Conservation (phyloP, 2,888 invertebrate species). For the Tachystola acroxantha region DNA sequence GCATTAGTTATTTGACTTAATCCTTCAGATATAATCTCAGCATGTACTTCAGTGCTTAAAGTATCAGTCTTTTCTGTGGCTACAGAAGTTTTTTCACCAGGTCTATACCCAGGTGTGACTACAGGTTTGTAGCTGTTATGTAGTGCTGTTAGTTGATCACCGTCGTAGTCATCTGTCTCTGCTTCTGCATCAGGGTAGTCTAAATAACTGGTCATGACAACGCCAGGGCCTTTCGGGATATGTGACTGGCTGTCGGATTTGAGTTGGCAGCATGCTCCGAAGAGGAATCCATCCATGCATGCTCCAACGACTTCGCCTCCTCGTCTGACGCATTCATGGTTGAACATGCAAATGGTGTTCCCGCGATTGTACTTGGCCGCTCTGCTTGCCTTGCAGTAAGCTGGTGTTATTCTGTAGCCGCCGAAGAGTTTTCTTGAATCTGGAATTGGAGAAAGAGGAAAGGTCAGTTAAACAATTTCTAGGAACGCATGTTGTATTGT, state of each 20-base stretch:
- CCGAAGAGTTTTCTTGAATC: conserved; percentile 86
- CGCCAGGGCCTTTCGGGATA: conserved; percentile 69
- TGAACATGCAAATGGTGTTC: conserved; percentile 94
- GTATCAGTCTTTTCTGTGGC: conserved; percentile 36
- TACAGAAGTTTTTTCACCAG: conserved; percentile 34
- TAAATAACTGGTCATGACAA: conserved; percentile 67
- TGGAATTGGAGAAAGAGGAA: conserved; percentile 29
- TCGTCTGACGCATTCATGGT: conserved; percentile 90
- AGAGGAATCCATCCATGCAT: conserved; percentile 95
- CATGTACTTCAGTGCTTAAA: conserved; percentile 49
- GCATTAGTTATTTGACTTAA: conserved; percentile 77
- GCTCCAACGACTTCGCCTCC: conserved; percentile 90
- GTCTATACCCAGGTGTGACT: conserved; percentile 66
- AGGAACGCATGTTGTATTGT: no score
- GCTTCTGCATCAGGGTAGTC: conserved; percentile 63
- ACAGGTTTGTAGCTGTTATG: conserved; percentile 69
- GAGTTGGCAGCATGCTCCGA: conserved; percentile 93
- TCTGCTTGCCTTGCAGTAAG: conserved; percentile 85
- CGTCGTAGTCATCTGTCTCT: conserved; percentile 57
- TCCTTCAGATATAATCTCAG: conserved; percentile 77
- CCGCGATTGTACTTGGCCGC: conserved; percentile 81
- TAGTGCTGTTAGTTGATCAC: conserved; percentile 58
- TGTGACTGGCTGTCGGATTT: conserved; percentile 66
- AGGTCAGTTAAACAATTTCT: neutral
- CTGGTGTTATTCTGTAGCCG: conserved; percentile 91